Conservation (phyloP, 2,797 vertebrate genomes). For the Lutjanus campechanus region DNA sequence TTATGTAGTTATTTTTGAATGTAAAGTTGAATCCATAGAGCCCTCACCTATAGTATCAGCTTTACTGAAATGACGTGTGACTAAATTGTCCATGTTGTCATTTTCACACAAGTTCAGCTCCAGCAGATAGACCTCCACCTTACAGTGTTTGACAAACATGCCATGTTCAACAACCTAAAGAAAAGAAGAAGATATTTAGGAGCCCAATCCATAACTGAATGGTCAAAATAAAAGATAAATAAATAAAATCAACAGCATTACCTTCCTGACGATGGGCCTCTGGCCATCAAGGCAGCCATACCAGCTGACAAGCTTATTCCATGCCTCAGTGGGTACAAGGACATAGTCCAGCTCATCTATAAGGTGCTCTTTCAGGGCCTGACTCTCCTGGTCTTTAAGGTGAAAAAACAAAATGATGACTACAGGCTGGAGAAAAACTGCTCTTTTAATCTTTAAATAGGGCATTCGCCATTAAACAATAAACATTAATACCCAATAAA, state of each 20-base stretch:
- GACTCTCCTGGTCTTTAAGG: slow-evolving; percentile 90
- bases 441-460: not conserved
- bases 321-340: slow-evolving; percentile 93
- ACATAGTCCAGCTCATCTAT: slow-evolving; percentile 98
- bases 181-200: slow-evolving; percentile 23
- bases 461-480: not conserved
- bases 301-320: slow-evolving; percentile 94
- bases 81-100: slow-evolving; percentile 91
- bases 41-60: slow-evolving; percentile 95
- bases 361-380: slow-evolving; percentile 94
- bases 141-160: slow-evolving; percentile 98
- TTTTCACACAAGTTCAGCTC: slow-evolving; percentile 97
- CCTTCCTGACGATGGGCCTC: slow-evolving; percentile 94
- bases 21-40: not conserved
- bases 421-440: not conserved
- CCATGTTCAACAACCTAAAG: slow-evolving; percentile 96
- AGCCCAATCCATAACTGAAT: not conserved
- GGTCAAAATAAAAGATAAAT: not conserved
- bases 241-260: slow-evolving; percentile 66
- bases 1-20: not conserved
- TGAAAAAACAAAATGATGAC: not conserved
- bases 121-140: slow-evolving; percentile 97
- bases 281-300: slow-evolving; percentile 93
- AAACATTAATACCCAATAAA: not conserved
- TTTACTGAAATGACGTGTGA: slow-evolving; percentile 96